Base-by-base conservation (phyloP, 2,113 vertebrate species). In the Ifrita kowaldi region DNA sequence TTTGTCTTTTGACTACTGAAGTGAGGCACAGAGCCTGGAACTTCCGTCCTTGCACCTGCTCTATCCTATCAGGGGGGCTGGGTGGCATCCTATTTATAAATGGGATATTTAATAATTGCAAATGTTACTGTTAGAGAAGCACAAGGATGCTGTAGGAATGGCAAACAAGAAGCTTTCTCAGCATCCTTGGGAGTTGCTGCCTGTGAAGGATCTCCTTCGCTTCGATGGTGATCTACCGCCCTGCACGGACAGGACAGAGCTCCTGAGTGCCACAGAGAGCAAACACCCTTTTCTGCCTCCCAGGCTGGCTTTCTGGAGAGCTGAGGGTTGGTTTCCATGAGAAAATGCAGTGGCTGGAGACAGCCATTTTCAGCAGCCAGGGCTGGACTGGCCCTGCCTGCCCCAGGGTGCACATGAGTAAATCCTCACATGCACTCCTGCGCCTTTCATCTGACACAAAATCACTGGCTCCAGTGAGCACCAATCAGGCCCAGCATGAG, bases 381-480 rank as follows among this genome's bases (percentile, higher is more conserved):
- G 27, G 3, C 26, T 46, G n/a, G 17, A 26, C 50, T 3, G 3
- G 13, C 13, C 60, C 49, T 83, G 32, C 16, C 41, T 35, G 24
- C 16, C 33, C 33, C 3, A 16, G 42, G 19, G 13, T 3, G 3
- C 1, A 0, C 13, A 7, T 68, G 22, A 67, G 35, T 55, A 47
- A 76, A 70, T 81, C 5, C 19, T 62, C 35, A 27, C 14, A 33
- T 14, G 1, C 21, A 39, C 23, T 53, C 28, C 30, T 69, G 30
- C 44, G 22, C 18, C 13, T 44, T 68, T 86, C 30, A 46, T 27
- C 41, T 86, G 55, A 67, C 71, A 74, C 7, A 85, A 76, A 73
- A 21, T 28, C n/a, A 30, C 39, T 55, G n/a, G 33, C 41, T 84
- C 16, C 44, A 76, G 6, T 27, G 26, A 32, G 33, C 22, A 10